Evolutionary conservation across 2,797 vertebrate species (phyloP).

Genomic region (Lophius americanus): DNA sequence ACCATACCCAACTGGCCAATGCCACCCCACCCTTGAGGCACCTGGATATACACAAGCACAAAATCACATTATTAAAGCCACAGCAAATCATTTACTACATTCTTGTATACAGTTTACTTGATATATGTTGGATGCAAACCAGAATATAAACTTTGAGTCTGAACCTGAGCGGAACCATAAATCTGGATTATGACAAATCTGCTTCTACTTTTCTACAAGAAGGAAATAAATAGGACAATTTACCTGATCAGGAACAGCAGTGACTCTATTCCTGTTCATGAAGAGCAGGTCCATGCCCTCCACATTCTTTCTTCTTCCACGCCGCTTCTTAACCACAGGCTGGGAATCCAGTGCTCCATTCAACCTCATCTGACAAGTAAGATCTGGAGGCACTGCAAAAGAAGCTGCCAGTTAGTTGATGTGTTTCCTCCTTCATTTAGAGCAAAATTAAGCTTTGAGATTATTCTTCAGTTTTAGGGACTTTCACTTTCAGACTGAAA

Average conservation of each 20-base stretch:
- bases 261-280: constrained; percentile 87
- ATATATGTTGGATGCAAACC: background rate
- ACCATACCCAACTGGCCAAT: constrained; percentile 83
- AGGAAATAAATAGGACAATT: constrained; percentile 18
- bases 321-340: constrained; percentile 90
- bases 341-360: constrained; percentile 90
- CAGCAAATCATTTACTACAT: background rate
- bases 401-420: constrained; percentile 29
- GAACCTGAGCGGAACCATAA: background rate
- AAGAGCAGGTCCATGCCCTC: constrained; percentile 95
- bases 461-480: background rate
- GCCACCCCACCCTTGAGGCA: constrained; percentile 85
- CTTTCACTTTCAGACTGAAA: background rate
- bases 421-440: background rate
- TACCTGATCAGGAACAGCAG: constrained; percentile 85
- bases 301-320: constrained; percentile 96
- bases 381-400: constrained; percentile 74
- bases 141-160: background rate
- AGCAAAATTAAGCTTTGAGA: background rate
- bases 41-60: constrained; percentile 72
- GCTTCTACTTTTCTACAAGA: background rate
- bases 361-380: constrained; percentile 83
- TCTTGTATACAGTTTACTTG: background rate
- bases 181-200: background rate
- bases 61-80: background rate